Conservation (phyloP, 1,140 invertebrate genomes). For the Araneus ventricosus region DNA sequence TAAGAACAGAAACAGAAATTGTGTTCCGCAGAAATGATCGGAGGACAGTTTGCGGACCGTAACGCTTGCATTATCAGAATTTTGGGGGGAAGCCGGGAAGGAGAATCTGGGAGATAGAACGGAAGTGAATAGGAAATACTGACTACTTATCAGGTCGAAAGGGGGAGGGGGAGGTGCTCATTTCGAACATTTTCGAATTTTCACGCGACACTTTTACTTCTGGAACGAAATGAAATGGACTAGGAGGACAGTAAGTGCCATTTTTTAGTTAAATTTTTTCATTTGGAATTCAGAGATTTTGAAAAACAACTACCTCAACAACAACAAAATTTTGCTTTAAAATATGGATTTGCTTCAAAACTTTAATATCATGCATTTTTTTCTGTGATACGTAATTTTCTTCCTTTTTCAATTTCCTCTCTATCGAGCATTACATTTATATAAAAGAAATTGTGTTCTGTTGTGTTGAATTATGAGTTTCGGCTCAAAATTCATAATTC, state of each 20-base stretch:
- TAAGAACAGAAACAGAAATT: neutral
- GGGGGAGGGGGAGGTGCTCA: neutral
- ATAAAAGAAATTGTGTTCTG: too few species aligned
- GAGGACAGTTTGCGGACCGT: neutral
- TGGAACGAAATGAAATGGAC: neutral
- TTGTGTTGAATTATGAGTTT: too few species aligned
- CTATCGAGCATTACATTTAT: too few species aligned
- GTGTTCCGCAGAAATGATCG: neutral
- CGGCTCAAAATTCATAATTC: too few species aligned
- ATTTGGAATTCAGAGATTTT: neutral
- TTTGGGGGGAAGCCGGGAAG: neutral
- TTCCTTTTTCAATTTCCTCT: too few species aligned
- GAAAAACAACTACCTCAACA: neutral
- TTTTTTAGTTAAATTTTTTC: neutral
- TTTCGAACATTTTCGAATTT: neutral
- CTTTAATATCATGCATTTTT: too few species aligned
- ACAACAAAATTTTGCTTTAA: neutral
- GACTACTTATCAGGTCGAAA: neutral
- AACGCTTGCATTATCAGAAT: neutral
- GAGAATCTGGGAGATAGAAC: neutral
- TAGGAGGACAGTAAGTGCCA: neutral
- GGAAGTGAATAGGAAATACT: neutral
- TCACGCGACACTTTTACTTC: slow-evolving; percentile 2
- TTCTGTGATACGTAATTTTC: too few species aligned
- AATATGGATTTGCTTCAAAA: neutral